A percentile compares a stretch with the other conserved stretches of the same genome.
Evolutionary conservation across 2,113 vertebrate species (phyloP).

Genomic region (Sakesphorus luctuosus): DNA sequence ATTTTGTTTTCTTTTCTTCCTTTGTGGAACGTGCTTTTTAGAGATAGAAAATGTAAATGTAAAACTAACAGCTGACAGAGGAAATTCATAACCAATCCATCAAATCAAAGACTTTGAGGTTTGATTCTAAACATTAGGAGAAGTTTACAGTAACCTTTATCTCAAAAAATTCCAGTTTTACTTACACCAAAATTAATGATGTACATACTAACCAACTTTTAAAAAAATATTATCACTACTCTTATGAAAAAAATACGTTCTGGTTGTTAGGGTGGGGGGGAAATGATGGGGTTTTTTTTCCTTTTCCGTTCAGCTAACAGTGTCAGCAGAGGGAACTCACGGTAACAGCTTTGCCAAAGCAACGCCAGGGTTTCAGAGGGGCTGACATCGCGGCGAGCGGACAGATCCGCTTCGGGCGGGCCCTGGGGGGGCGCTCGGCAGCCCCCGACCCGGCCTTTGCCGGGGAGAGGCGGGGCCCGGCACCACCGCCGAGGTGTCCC

Average conservation of each 20-base stretch:
- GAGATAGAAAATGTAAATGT: neutral
- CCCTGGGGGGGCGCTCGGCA: neutral
- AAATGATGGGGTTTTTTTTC: neutral
- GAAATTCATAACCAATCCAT: neutral
- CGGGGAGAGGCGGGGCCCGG: neutral
- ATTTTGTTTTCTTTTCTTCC: neutral
- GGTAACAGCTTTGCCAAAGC: neutral
- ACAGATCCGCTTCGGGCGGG: neutral
- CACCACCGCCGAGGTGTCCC: accelerated
- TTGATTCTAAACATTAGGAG: neutral
- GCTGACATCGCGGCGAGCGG: neutral
- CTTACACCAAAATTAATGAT: neutral
- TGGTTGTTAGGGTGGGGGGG: too few species aligned
- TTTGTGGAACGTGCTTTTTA: neutral
- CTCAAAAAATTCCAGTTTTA: neutral
- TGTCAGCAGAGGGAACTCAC: neutral
- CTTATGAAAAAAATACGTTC: neutral
- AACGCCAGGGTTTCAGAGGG: neutral
- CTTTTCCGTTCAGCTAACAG: neutral
- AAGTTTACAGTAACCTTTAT: neutral
- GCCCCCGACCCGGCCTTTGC: neutral
- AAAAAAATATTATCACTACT: neutral
- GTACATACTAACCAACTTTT: neutral
- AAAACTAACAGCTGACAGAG: neutral
- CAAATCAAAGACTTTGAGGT: neutral